Evolutionary conservation across 2,888 invertebrate species (phyloP).

Genomic region (Magallana nippona): DNA sequence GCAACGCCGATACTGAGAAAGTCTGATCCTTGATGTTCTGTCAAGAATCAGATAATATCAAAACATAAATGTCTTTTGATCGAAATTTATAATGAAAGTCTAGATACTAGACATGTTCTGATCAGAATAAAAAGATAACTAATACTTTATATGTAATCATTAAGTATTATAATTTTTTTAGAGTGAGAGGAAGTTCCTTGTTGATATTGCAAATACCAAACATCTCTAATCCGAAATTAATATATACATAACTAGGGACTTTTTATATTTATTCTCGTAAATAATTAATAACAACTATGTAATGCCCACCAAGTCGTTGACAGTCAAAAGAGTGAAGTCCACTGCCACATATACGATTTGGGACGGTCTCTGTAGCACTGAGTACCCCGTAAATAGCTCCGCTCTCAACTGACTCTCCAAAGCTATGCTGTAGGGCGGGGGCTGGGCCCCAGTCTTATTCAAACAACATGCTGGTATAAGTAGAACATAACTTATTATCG

Average conservation of each 20-base stretch:
- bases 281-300: too few relatives aligned
- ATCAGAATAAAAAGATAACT: too few relatives aligned
- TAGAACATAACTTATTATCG: background rate
- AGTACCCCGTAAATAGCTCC: background rate
- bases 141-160: too few relatives aligned
- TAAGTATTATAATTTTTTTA: too few relatives aligned
- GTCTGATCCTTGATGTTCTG: background rate
- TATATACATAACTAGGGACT: too few relatives aligned
- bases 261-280: too few relatives aligned
- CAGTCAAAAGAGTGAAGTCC: slow-evolving; percentile 6
- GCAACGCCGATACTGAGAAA: background rate
- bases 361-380: slow-evolving; percentile 15
- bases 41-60: background rate
- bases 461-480: background rate
- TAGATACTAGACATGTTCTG: too few relatives aligned
- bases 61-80: too few relatives aligned
- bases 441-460: background rate
- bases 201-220: too few relatives aligned
- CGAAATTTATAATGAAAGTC: too few relatives aligned
- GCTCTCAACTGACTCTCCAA: slow-evolving; percentile 20
- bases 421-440: background rate
- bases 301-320: slow-evolving; percentile 30
- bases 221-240: too few relatives aligned
- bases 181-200: too few relatives aligned
- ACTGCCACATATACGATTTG: background rate